Percentiles rank a stretch among this genome's conserved stretches.
Evolutionary conservation across 2,113 vertebrate genomes (phyloP).

Genomic region (Tretioscincus oriximinensis): DNA sequence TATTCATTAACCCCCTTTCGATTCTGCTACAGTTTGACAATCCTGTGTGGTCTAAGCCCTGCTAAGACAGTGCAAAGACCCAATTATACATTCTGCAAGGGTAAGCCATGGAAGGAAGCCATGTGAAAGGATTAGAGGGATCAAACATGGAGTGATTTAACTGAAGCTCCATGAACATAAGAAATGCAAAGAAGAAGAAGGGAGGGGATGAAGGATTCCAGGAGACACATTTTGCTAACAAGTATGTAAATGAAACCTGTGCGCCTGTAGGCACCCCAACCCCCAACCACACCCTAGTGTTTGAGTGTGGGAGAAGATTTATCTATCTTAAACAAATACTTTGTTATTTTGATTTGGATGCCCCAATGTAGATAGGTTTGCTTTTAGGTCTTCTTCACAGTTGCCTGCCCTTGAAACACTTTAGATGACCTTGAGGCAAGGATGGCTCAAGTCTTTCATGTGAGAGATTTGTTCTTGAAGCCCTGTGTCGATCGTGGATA

Average conservation of each 20-base stretch:
- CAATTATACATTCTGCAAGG: slow-evolving; percentile 76
- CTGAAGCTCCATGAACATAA: slow-evolving; percentile 66
- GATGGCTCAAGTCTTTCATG: no score
- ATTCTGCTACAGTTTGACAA: slow-evolving; percentile 68
- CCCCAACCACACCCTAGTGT: neutral
- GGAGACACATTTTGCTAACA: slow-evolving; percentile 34
- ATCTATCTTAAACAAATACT: neutral
- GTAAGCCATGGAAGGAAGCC: slow-evolving; percentile 32
- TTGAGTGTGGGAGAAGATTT: no score
- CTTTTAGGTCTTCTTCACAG: no score
- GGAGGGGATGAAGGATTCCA: slow-evolving; percentile 2
- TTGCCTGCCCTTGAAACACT: no score
- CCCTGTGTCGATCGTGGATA: no score
- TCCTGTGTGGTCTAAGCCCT: slow-evolving; percentile 65
- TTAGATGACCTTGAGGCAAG: no score
- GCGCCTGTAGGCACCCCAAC: no score
- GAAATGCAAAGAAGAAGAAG: slow-evolving; percentile 57
- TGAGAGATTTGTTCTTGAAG: no score
- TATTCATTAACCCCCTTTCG: slow-evolving; percentile 22
- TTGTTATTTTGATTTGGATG: no score
- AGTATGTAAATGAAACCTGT: slow-evolving; percentile 16
- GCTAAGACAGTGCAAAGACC: slow-evolving; percentile 76
- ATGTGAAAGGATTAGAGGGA: slow-evolving; percentile 73
- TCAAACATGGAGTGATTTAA: slow-evolving; percentile 72
- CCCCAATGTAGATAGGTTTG: no score